Evolutionary conservation across 2,888 invertebrate genomes (phyloP).

Genomic region (Neria commutata): DNA sequence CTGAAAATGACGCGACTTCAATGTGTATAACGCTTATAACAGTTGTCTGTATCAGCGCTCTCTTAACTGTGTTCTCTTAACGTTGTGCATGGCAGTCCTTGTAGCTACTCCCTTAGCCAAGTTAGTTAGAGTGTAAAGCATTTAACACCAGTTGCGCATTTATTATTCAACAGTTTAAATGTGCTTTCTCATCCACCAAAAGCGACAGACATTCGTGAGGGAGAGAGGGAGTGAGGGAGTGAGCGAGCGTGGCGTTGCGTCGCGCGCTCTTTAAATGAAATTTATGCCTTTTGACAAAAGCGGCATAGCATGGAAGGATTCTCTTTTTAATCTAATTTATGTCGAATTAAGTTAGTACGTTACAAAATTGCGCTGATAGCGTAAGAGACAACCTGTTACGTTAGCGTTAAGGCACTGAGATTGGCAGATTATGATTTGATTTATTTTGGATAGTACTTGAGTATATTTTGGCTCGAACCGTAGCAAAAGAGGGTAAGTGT

Average conservation of each 20-base stretch:
- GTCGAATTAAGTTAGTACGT: slow-evolving; percentile 8
- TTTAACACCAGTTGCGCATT: slow-evolving; percentile 49
- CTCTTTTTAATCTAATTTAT: slow-evolving; percentile 18
- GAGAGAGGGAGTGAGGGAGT: too few relatives aligned
- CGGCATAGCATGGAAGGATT: slow-evolving; percentile 10
- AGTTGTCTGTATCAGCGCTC: too few relatives aligned
- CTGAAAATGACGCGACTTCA: too few relatives aligned
- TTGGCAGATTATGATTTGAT: too few relatives aligned
- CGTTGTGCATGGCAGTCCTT: too few relatives aligned
- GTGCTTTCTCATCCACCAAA: slow-evolving; percentile 21
- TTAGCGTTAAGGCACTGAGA: too few relatives aligned
- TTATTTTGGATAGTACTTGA: too few relatives aligned
- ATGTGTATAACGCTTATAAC: too few relatives aligned
- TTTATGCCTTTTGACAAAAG: slow-evolving; percentile 23
- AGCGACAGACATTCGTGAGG: neutral
- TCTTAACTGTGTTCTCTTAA: too few relatives aligned
- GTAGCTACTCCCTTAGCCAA: too few relatives aligned
- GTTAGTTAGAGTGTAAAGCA: too few relatives aligned
- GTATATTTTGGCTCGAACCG: too few relatives aligned
- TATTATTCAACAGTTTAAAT: slow-evolving; percentile 41
- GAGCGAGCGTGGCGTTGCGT: neutral
- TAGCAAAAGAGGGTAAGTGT: neutral
- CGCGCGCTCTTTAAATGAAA: slow-evolving; percentile 16
- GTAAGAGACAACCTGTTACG: slow-evolving; percentile 25
- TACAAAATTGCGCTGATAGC: neutral